These are phyloP conservation scores for Drosophila rubida DNA, from an alignment of 2,888 invertebrate species.

Conservation along the genomic window DNA sequence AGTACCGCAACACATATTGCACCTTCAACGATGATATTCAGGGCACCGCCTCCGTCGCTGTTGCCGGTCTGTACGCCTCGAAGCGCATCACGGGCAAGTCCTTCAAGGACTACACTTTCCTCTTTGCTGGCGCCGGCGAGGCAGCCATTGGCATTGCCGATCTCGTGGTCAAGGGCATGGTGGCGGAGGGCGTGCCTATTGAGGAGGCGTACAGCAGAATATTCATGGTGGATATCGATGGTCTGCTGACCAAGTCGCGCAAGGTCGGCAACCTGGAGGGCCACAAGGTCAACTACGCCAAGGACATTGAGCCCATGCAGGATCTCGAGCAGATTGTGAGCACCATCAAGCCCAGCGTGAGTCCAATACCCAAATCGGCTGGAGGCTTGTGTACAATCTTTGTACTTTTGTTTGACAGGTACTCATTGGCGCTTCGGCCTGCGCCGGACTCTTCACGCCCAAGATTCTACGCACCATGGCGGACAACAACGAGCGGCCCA, in stretches of 20 bases:
- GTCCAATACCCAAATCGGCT: slow-evolving; percentile 54
- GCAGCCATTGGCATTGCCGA: slow-evolving; percentile 97
- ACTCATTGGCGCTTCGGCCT: slow-evolving; percentile 94
- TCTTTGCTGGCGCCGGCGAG: slow-evolving; percentile 97
- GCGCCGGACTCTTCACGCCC: slow-evolving; percentile 95
- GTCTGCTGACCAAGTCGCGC: slow-evolving; percentile 91
- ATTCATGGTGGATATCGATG: slow-evolving; percentile 98
- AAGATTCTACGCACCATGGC: slow-evolving; percentile 95
- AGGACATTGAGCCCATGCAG: slow-evolving; percentile 91
- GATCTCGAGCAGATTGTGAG: slow-evolving; percentile 92
- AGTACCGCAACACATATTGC: slow-evolving; percentile 95
- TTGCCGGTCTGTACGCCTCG: slow-evolving; percentile 91
- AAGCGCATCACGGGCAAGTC: slow-evolving; percentile 87
- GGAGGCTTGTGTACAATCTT: not conserved
- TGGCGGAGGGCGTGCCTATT: slow-evolving; percentile 87
- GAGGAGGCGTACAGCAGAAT: slow-evolving; percentile 94
- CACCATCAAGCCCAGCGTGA: slow-evolving; percentile 95
- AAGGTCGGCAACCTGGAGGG: slow-evolving; percentile 88
- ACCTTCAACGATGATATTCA: slow-evolving; percentile 99
- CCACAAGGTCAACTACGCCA: slow-evolving; percentile 90
- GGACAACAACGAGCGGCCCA: slow-evolving; percentile 92
- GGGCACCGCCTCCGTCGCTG: slow-evolving; percentile 97
- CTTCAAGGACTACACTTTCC: slow-evolving; percentile 93
- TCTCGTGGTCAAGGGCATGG: slow-evolving; percentile 95
- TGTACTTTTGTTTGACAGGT: slow-evolving; percentile 69